Conservation (phyloP, 2,113 vertebrate species). For the Papio anubis region DNA sequence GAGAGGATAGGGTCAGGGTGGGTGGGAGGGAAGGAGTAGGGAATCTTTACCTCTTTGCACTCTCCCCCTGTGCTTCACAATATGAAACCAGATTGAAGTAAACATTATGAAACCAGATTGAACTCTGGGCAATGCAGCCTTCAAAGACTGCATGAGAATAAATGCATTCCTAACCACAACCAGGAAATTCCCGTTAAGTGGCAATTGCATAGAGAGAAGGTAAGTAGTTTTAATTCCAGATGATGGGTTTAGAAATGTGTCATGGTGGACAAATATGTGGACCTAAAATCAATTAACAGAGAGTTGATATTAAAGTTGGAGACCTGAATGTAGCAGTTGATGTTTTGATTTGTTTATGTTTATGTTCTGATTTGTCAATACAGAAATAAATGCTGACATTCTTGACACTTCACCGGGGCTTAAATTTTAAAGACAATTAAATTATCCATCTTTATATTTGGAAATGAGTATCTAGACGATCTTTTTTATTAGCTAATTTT, state of each 20-base stretch:
- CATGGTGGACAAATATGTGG: not conserved
- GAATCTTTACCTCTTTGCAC: fast-evolving
- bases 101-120: not conserved
- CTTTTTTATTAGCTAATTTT: not conserved
- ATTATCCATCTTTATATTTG: not conserved
- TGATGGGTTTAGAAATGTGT: not conserved
- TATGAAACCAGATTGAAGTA: not conserved
- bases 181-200: not conserved
- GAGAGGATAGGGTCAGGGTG: not conserved
- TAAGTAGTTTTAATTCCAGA: not conserved
- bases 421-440: not conserved
- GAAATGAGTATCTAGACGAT: not conserved
- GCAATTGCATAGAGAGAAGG: not conserved
- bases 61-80: not conserved
- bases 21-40: not conserved
- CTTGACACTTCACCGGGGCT: not conserved
- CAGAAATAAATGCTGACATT: not conserved
- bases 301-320: not conserved
- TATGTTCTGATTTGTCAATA: not conserved
- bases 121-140: not conserved
- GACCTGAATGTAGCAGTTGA: not conserved
- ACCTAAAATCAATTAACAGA: not conserved
- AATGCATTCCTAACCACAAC: not conserved
- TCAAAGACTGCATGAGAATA: fast-evolving
- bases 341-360: not conserved